Evolutionary conservation across 92 coral and sea anemone species (phyloP), one percentile per base, ranked within the genome.

Genomic region (Epizoanthus illoricatus): DNA sequence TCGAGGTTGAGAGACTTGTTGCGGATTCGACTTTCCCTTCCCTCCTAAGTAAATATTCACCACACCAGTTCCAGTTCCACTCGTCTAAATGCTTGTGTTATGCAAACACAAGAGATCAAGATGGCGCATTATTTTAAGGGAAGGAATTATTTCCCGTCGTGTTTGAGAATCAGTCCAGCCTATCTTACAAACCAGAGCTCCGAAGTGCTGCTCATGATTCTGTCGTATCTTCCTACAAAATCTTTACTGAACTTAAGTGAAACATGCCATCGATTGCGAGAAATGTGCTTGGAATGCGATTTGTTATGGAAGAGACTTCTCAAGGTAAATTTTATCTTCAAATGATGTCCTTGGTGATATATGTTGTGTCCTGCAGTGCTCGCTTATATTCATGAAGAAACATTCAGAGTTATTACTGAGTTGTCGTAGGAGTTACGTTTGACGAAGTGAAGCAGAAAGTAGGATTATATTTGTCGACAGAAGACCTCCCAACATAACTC

Each of bases 281-380:
- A 90, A 67, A 58, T 90, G 66, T 76, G 85, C 15, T 73, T 85
- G 81, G 84, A 87, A 61, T 90, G 90, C 63, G 90, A 92, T 65
- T 74, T 81, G n/a, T 84, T 92, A 8, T 92, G 97, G 97, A 87
- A 92, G 74, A 80, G 83, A 11, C 93, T 92, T 52, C 85, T 92
- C 45, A 90, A 85, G 93, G 97, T 92, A 61, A 18, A 24, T 42
- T 58, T 63, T 24, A 10, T 11, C 33, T 16, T 84, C 17, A 85
- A 52, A 5, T 16, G 28, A 60, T 62, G n/a, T 39, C 7, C 45
- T 58, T 69, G 47, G 23, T 52, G 24, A 57, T 58, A 2, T 10
- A 18, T 20, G 28, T 74, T 73, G 72, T 65, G 0, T 36, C 82
- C 59, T 75, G 47, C 5, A 52, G 20, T 52, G 10, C 16, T 11